A percentile compares a stretch with the other conserved stretches of the same genome.
Evolutionary conservation across 2,113 vertebrate genomes (phyloP).

Genomic region (Rhipidura dahli): DNA sequence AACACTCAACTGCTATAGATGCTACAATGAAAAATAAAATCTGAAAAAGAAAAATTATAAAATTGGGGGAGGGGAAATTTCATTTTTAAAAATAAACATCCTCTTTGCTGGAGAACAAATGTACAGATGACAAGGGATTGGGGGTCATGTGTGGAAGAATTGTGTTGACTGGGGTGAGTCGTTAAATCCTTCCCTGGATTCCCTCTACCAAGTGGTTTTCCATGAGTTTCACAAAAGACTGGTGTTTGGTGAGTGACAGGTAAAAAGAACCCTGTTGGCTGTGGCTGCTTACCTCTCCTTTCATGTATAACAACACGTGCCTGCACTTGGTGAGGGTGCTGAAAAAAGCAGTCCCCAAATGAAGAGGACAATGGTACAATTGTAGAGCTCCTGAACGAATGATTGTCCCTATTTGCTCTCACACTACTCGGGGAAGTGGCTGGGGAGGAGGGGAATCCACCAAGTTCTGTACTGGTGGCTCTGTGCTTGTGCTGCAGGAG

Average conservation of each 20-base stretch:
- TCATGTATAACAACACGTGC: fast-evolving
- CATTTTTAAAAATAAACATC: not conserved
- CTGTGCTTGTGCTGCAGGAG: not conserved
- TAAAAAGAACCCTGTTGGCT: not conserved
- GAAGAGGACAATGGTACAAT: not conserved
- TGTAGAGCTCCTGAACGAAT: not conserved
- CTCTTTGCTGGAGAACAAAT: not conserved
- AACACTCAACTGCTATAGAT: not conserved
- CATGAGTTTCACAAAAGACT: not conserved
- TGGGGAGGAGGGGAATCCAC: not conserved
- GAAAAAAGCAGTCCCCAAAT: not conserved
- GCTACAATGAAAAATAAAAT: not conserved
- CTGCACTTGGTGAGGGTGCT: not conserved
- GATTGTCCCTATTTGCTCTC: not conserved
- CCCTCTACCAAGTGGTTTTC: not conserved
- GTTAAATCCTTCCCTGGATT: not conserved
- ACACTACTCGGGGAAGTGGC: not conserved
- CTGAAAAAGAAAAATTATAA: not conserved
- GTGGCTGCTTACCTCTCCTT: not conserved
- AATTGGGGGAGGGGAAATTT: not conserved
- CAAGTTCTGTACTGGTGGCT: not conserved
- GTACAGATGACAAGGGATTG: not conserved
- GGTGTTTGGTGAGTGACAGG: not conserved
- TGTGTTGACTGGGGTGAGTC: not conserved
- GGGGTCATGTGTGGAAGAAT: not conserved